Conservation (phyloP, 2,113 vertebrate species). For the Tichodroma muraria region DNA sequence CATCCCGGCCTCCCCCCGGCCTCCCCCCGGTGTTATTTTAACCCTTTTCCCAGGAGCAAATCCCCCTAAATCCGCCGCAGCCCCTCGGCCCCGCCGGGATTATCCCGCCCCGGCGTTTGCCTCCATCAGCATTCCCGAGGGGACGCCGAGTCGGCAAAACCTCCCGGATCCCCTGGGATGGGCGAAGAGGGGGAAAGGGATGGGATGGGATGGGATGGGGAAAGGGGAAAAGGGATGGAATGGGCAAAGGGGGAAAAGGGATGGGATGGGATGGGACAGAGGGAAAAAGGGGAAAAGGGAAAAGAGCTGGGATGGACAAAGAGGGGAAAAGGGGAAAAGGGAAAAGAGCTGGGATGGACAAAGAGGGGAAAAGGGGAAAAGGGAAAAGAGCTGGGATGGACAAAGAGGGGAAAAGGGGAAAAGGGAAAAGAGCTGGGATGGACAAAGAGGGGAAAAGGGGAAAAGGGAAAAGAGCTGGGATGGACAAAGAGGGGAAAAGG, state of each 20-base stretch:
- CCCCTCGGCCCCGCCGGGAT: not conserved
- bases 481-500: not conserved
- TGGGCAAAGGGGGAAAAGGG: too few species aligned
- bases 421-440: too few species aligned
- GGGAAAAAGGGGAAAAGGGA: too few species aligned
- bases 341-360: too few species aligned
- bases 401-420: too few species aligned
- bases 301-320: not conserved
- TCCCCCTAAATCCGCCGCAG: not conserved
- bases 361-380: too few species aligned
- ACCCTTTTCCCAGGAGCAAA: not conserved
- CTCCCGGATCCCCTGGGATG: not conserved
- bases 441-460: too few species aligned
- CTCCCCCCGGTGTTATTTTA: not conserved
- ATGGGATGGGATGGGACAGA: too few species aligned
- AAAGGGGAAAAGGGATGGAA: too few species aligned
- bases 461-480: not conserved
- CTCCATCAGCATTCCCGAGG: slow-evolving; percentile 8
- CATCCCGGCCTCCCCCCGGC: not conserved
- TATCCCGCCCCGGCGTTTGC: not conserved
- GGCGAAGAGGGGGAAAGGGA: not conserved
- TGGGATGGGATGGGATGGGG: not conserved
- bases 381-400: too few species aligned
- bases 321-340: not conserved
- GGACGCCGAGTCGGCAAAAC: not conserved